phyloP scores from a whole-genome alignment of 1,140 invertebrate species.

The Euura saliciscinereae region DNA sequence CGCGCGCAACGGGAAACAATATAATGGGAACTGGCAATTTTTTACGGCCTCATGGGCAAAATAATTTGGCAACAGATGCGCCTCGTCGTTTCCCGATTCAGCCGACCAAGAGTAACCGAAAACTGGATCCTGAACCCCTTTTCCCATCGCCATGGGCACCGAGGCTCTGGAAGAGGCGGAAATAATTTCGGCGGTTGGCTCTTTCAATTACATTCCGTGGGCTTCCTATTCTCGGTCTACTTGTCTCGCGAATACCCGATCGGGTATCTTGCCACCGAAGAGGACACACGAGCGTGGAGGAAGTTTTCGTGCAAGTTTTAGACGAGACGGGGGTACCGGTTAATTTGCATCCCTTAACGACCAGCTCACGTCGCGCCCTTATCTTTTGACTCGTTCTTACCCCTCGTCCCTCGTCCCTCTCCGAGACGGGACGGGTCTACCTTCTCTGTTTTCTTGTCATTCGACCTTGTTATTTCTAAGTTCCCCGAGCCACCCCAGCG shows the following conservation, averaged over 20 bases:
- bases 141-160: too few species aligned
- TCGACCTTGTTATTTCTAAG: constrained; percentile 45
- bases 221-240: background rate
- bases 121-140: background rate
- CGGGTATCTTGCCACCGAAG: background rate
- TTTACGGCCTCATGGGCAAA: constrained; percentile 59
- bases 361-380: constrained; percentile 52
- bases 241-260: background rate
- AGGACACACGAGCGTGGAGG: constrained; percentile 17
- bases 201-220: too few species aligned
- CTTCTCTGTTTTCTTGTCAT: constrained; percentile 47
- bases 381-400: constrained; percentile 36
- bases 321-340: constrained; percentile 35
- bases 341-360: constrained; percentile 60
- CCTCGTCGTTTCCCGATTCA: constrained; percentile 53
- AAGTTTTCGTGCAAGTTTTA: constrained; percentile 22
- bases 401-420: constrained; percentile 16
- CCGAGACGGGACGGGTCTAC: constrained; percentile 17
- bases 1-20: too few species aligned
- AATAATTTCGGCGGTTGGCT: too few species aligned
- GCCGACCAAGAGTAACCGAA: constrained; percentile 56
- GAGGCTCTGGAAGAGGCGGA: too few species aligned
- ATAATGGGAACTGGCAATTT: constrained; percentile 40
- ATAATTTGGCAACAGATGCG: constrained; percentile 63
- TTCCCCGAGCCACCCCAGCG: constrained; percentile 22